Evolutionary conservation across 2,113 vertebrate genomes (phyloP).

Genomic region (Actenoides hombroni): DNA sequence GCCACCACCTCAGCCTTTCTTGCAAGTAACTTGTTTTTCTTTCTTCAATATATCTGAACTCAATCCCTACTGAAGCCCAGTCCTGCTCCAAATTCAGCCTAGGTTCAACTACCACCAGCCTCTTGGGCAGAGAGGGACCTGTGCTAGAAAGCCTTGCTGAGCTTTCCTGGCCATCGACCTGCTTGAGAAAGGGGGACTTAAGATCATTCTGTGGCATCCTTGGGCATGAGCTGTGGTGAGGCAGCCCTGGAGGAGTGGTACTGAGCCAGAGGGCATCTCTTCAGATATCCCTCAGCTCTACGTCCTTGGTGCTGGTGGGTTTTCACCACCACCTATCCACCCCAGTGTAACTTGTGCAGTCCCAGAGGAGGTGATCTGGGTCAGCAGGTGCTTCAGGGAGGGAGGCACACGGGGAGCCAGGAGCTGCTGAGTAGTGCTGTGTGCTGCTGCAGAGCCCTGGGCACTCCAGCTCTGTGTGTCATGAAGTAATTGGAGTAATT

Average conservation of each 20-base stretch:
- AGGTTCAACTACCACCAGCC: neutral
- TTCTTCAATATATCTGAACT: neutral
- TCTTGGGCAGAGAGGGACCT: neutral
- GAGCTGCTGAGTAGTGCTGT: neutral
- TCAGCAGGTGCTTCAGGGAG: neutral
- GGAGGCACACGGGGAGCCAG: neutral
- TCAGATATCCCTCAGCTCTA: neutral
- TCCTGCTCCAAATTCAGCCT: neutral
- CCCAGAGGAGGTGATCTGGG: neutral
- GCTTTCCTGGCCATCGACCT: neutral
- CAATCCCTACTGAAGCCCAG: neutral
- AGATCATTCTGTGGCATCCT: neutral
- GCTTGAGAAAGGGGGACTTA: neutral
- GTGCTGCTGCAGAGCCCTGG: neutral
- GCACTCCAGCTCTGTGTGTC: neutral
- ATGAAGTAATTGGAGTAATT: conserved; percentile 59
- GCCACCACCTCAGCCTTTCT: neutral
- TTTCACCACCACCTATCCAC: neutral
- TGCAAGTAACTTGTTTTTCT: neutral
- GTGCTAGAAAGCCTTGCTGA: neutral
- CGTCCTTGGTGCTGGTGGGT: neutral
- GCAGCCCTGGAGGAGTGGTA: neutral
- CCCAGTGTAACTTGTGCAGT: neutral
- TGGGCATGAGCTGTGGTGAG: neutral
- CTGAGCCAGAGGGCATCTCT: neutral